A percentile compares a stretch with the other conserved stretches of the same genome.
Evolutionary conservation across 2,888 invertebrate genomes (phyloP).

Genomic region (Lycophotia porphyrea): DNA sequence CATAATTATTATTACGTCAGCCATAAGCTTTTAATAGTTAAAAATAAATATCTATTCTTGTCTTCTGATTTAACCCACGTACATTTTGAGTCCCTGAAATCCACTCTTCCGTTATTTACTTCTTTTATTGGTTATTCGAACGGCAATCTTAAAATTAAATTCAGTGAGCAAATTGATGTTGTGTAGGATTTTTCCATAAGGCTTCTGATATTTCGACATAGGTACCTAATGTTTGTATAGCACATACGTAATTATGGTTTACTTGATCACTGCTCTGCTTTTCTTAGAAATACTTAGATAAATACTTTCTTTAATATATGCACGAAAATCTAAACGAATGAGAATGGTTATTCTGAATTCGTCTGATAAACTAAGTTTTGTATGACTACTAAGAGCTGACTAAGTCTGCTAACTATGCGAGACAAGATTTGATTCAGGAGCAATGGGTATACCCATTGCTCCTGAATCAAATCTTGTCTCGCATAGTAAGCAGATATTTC

Average conservation of each 20-base stretch:
- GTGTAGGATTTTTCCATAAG: constrained; percentile 5
- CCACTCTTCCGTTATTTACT: constrained; percentile 5
- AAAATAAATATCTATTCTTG: constrained; percentile 15
- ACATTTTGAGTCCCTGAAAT: background rate
- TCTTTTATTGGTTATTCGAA: background rate
- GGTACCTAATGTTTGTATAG: background rate
- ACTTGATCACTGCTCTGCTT: background rate
- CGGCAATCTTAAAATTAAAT: background rate
- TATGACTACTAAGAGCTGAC: background rate
- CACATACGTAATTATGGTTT: background rate
- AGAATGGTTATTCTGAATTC: background rate
- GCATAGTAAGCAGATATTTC: too few relatives aligned
- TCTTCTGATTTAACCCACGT: constrained; percentile 1
- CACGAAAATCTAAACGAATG: background rate
- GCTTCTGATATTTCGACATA: background rate
- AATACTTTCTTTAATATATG: too few relatives aligned
- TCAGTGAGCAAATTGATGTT: constrained; percentile 4
- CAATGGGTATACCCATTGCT: too few relatives aligned
- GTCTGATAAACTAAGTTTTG: background rate
- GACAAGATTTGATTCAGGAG: too few relatives aligned
- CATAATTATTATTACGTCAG: constrained; percentile 3
- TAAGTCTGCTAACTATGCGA: too few relatives aligned
- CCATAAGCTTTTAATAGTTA: background rate
- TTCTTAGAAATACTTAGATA: background rate
- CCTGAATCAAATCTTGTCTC: too few relatives aligned